Evolutionary conservation across 2,113 vertebrate genomes (phyloP), one percentile per base, ranked within the genome.

Genomic region (Lepisosteus osseus): DNA sequence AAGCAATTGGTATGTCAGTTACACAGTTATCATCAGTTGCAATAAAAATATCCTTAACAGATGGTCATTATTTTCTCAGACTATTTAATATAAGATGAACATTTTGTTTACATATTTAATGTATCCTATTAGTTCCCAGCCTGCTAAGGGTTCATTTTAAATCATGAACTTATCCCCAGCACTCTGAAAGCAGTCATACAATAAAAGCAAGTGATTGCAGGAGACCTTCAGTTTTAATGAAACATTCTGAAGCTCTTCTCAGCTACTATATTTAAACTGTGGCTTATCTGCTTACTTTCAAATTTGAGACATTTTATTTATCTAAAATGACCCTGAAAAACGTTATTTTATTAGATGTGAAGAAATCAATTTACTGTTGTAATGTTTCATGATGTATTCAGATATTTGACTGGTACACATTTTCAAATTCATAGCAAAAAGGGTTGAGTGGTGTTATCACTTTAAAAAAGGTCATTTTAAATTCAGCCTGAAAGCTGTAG

Each of bases 1-100:
- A 96, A 72, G 95, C 96, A 61, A 92, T 93, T 65, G 97, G 97
- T 99, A 92, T 45, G 92, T 87, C 72, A n/a, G 69, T 51, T 69
- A 71, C 79, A 68, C 54, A 62, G 5, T 51, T 51, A 51, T 5
- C 47, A 51, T 9, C 47, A 51, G 47, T 9, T 51, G 47, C 9
- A 9, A 5, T 51, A 51, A 51, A 51, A 51, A 51, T 51, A 51
- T 51, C 47, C 47, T 9, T 2, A 5, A 51, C 47, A 51, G 47
- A 51, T 51, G 47, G 47, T 9, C 5, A 5, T 9, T 5, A 9
- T 51, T 51, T 51, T 9, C 47, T 51, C 5, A 5, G 9, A 51
- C 47, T 6, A 1, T 51, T 51, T 9, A 51, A 51, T 51, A 1
- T 9, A 9, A 51, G 47, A 51, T 9, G 47, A 9, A 9, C 5